Percentiles rank a stretch among this genome's conserved stretches.
phyloP scores from a whole-genome alignment of 1,140 invertebrate genomes.

The Drosophila insularis region DNA sequence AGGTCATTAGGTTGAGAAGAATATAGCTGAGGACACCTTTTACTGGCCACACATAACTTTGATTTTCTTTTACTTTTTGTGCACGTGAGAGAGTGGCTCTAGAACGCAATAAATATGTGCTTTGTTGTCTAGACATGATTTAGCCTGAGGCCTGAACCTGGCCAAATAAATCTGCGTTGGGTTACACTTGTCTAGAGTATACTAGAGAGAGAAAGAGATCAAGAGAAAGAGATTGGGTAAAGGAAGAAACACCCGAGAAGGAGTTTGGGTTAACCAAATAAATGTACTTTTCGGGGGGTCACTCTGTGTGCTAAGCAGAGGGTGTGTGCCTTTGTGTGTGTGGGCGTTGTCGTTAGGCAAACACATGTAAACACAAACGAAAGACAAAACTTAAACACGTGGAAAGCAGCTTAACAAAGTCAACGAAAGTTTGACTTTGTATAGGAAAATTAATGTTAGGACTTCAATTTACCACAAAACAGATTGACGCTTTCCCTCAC shows the following conservation, averaged over 20 bases:
- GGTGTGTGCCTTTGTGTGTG: slow-evolving; percentile 1
- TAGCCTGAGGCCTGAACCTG: slow-evolving; percentile 49
- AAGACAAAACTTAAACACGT: slow-evolving; percentile 68
- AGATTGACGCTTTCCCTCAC: neutral
- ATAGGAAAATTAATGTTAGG: slow-evolving; percentile 44
- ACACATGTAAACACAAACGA: slow-evolving; percentile 69
- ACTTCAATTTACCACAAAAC: slow-evolving; percentile 41
- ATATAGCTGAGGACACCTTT: slow-evolving; percentile 1
- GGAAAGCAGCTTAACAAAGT: slow-evolving; percentile 69
- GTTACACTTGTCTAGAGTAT: slow-evolving; percentile 29
- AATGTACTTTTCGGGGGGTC: slow-evolving; percentile 59
- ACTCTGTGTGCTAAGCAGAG: slow-evolving; percentile 16
- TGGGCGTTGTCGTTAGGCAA: slow-evolving; percentile 37
- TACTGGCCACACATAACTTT: slow-evolving; percentile 17
- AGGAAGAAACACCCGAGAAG: neutral
- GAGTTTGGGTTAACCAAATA: slow-evolving; percentile 59
- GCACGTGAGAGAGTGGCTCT: slow-evolving; percentile 14
- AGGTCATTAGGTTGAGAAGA: slow-evolving; percentile 23
- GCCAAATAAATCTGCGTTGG: slow-evolving; percentile 69
- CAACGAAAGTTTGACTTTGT: slow-evolving; percentile 60
- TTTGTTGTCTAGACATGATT: slow-evolving; percentile 69
- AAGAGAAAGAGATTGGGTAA: neutral
- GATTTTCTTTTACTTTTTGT: neutral
- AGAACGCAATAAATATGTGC: slow-evolving; percentile 54
- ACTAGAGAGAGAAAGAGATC: neutral